phyloP scores from a whole-genome alignment of 2,113 vertebrate species.

The Albula goreensis region DNA sequence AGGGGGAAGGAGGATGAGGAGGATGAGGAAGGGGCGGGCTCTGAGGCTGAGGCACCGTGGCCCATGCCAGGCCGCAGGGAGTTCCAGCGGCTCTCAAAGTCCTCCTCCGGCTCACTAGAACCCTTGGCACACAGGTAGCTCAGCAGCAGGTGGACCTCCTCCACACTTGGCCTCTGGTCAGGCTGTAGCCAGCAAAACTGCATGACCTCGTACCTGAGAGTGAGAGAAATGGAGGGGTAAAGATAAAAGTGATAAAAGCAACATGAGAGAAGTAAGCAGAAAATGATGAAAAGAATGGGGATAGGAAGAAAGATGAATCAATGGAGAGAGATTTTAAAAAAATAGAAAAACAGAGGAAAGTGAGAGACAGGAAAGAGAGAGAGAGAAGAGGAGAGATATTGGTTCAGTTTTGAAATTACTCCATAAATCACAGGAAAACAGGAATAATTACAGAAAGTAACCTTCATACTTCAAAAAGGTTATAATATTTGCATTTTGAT shows the following conservation, averaged over 20 bases:
- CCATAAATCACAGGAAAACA: background rate
- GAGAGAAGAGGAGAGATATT: background rate
- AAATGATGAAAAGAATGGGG: background rate
- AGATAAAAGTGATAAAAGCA: background rate
- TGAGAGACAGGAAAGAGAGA: background rate
- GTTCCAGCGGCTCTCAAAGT: slow-evolving; percentile 93
- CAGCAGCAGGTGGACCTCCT: slow-evolving; percentile 92
- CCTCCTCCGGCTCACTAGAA: slow-evolving; percentile 83
- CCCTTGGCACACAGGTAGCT: slow-evolving; percentile 91
- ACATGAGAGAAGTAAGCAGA: background rate
- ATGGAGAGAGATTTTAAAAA: no score
- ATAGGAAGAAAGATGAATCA: no score
- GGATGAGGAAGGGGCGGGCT: slow-evolving; percentile 73
- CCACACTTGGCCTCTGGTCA: slow-evolving; percentile 87
- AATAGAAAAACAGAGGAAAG: no score
- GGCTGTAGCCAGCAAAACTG: slow-evolving; percentile 98
- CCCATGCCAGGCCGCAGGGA: slow-evolving; percentile 82
- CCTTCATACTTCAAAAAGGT: background rate
- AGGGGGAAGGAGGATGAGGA: slow-evolving; percentile 87
- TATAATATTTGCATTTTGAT: background rate
- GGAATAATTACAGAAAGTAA: background rate
- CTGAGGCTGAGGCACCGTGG: slow-evolving; percentile 62
- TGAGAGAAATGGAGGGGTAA: background rate
- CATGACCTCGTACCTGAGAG: slow-evolving; percentile 95
- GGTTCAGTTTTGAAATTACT: background rate